Conservation (phyloP, 2,113 vertebrate species). For the Entelurus aequoreus region DNA sequence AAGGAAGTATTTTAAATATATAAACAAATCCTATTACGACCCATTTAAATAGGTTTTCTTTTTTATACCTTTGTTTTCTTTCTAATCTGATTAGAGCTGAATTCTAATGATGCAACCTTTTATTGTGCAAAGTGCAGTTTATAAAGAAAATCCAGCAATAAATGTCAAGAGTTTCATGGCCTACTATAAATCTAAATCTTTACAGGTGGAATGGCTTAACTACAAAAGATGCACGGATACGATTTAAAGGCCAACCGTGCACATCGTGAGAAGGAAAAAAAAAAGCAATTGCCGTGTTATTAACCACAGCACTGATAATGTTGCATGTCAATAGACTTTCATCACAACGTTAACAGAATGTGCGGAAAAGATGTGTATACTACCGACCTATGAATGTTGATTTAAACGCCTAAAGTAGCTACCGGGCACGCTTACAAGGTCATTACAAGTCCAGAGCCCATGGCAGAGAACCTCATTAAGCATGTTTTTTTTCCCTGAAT, state of each 20-base stretch:
- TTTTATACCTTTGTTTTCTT: too few species aligned
- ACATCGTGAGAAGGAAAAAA: constrained; percentile 17
- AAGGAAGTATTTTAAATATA: too few species aligned
- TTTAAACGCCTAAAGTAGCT: constrained; percentile 29
- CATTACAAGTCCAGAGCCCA: constrained; percentile 41
- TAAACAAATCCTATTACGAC: too few species aligned
- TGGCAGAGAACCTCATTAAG: constrained; percentile 37
- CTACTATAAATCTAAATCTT: too few species aligned
- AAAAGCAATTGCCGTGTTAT: constrained; percentile 45
- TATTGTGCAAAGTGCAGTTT: too few species aligned
- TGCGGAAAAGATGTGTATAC: constrained; percentile 13
- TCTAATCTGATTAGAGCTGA: too few species aligned
- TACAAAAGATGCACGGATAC: too few species aligned
- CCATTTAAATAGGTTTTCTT: too few species aligned
- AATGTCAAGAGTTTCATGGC: too few species aligned
- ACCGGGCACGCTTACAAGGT: constrained; percentile 41
- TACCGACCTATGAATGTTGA: constrained; percentile 34
- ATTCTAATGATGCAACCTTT: too few species aligned
- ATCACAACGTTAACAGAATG: constrained; percentile 17
- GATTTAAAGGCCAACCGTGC: constrained; percentile 4
- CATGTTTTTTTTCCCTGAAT: constrained; percentile 7
- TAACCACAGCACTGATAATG: constrained; percentile 41
- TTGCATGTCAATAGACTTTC: constrained; percentile 26
- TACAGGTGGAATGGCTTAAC: too few species aligned
- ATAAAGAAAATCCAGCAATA: too few species aligned